Base-by-base conservation (phyloP, 1,140 invertebrate species). In the Cotesia glomerata region DNA sequence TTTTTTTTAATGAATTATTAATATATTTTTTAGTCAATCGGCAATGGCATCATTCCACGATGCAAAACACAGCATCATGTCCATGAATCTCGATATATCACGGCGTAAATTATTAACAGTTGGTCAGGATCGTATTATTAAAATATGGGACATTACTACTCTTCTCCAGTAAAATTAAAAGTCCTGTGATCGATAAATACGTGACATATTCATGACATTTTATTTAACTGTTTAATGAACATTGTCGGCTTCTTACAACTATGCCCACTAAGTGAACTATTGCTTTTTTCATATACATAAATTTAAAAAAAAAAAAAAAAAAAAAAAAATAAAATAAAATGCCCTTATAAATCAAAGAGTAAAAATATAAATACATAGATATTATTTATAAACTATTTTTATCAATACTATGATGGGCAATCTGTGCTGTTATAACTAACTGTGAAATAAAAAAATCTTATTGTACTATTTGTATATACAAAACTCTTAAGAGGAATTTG, bases 21-120 rank as follows among this genome's bases (percentile, higher is more conserved):
- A 67, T 69, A 45, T 66, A 39, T 72, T 54, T 68, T 72, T 49
- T 85, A 98, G 96, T 72, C 91, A 95, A 80, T 92, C 92, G 67
- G 95, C 97, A 1, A 88, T 99, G 79, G 97, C 98, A 13, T 94
- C 95, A 68, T 97, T 97, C 85, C 95, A 98, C 84, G 97, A 99
- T 87, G 93, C 94, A 59, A 97, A 97, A 87, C 97, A 99, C 85
- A 94, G 91, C 69, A 92, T 99, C 75, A 90, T 94, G 3, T 91
- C 92, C 58, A 95, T 98, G 92, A 91, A 95, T 86, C 86, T 98
- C 35, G 97, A 99, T 88, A 95, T 96, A 83, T 90, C 93, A 35
- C 91, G 92, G 5, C 93, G 92, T 80, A 91, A 93, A 80, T 90
- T 99, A 72, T 88, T 98, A 52, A 98, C 97, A 7, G 94, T 98